phyloP scores from a whole-genome alignment of 2,797 vertebrate species.

The Trachurus trachurus region DNA sequence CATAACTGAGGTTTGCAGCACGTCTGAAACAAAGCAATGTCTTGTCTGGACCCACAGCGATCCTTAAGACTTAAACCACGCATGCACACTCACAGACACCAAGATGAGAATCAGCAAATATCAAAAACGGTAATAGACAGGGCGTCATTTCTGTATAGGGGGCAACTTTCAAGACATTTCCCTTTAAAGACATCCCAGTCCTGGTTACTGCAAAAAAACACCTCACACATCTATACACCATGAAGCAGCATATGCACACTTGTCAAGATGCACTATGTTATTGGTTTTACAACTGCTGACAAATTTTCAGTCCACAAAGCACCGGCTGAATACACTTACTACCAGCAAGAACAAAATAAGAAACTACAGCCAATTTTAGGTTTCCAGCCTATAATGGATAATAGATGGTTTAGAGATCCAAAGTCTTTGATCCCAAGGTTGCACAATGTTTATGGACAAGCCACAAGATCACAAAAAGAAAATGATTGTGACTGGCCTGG shows the following conservation, averaged over 20 bases:
- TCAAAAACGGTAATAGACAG: constrained; percentile 17
- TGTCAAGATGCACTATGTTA: not conserved
- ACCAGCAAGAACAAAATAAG: constrained; percentile 42
- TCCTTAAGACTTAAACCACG: constrained; percentile 27
- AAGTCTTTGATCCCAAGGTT: constrained; percentile 64
- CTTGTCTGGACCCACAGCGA: constrained; percentile 28
- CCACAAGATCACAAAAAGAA: constrained; percentile 56
- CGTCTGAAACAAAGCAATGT: constrained; percentile 58
- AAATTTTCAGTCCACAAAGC: constrained; percentile 24
- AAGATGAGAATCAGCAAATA: constrained; percentile 36
- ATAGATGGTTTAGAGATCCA: constrained; percentile 55
- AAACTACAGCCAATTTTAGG: constrained; percentile 49
- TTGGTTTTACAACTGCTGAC: constrained; percentile 33
- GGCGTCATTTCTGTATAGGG: constrained; percentile 33
- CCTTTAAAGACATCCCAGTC: not conserved
- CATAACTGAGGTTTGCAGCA: constrained; percentile 37
- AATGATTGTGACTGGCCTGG: constrained; percentile 42
- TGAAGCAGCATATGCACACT: not conserved
- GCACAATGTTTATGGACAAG: constrained; percentile 44
- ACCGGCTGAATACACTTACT: constrained; percentile 8
- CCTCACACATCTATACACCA: not conserved
- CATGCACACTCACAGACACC: constrained; percentile 2
- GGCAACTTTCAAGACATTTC: too few species aligned
- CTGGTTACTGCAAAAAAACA: constrained; percentile 1
- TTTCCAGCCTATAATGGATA: constrained; percentile 62